Conservation (phyloP, 2,797 vertebrate genomes). For the Clarias laeviceps region DNA sequence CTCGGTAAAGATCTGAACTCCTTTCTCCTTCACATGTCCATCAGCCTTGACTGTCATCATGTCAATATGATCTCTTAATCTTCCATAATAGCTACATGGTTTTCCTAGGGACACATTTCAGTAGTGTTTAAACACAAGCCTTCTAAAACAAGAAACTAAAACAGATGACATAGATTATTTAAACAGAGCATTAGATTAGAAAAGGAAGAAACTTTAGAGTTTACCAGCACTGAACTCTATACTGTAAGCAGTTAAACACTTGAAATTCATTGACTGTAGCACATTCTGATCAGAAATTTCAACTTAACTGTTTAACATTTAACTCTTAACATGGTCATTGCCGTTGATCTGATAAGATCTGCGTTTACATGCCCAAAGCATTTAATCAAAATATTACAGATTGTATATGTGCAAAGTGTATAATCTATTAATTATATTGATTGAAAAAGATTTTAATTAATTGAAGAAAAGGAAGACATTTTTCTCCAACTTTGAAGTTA, state of each 20-base stretch:
- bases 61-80: constrained; percentile 31
- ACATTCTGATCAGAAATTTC: too few relatives aligned
- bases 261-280: too few relatives aligned
- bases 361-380: too few relatives aligned
- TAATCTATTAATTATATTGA: too few relatives aligned
- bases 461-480: too few relatives aligned
- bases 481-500: too few relatives aligned
- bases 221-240: constrained; percentile 3
- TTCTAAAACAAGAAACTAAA: background rate
- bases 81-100: constrained; percentile 3
- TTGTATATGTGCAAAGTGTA: too few relatives aligned
- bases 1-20: constrained; percentile 10
- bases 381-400: too few relatives aligned
- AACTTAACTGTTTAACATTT: too few relatives aligned
- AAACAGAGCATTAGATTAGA: constrained; percentile 10
- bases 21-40: background rate
- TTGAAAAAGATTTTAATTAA: too few relatives aligned
- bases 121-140: background rate
- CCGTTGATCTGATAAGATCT: too few relatives aligned
- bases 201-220: background rate
- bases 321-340: too few relatives aligned
- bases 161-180: constrained; percentile 35
- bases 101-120: background rate
- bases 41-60: background rate
- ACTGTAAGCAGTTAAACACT: background rate